Percentiles rank a stretch among this genome's conserved stretches.
Evolutionary conservation across 2,113 vertebrate species (phyloP).

Genomic region (Hyperopisus bebe): DNA sequence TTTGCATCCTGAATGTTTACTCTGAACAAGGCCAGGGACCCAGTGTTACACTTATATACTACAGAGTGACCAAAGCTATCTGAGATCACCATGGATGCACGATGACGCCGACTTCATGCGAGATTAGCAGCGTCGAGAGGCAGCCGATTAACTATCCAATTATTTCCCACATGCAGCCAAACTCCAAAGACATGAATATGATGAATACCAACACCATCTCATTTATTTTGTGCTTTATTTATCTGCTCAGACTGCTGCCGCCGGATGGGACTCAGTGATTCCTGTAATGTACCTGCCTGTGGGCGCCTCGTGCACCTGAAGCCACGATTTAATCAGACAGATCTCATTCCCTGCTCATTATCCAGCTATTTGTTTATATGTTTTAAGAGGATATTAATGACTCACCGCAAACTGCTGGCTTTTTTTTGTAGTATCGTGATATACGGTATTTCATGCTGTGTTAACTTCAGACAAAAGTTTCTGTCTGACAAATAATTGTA

Average conservation of each 20-base stretch:
- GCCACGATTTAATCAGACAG: not conserved
- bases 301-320: not conserved
- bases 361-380: not conserved
- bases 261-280: not conserved
- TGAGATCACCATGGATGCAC: not conserved
- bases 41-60: not conserved
- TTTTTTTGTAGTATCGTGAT: not conserved
- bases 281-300: conserved; percentile 1
- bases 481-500: not conserved
- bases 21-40: not conserved
- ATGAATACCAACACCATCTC: conserved; percentile 9
- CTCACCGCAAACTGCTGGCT: not conserved
- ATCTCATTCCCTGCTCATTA: not conserved
- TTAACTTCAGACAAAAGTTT: not conserved
- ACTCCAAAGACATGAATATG: conserved; percentile 3
- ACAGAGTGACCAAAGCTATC: not conserved
- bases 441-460: not conserved
- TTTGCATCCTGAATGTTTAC: not conserved
- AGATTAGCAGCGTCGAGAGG: not conserved
- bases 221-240: conserved; percentile 4
- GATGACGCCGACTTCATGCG: not conserved
- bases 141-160: not conserved
- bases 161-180: not conserved
- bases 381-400: conserved; percentile 4
- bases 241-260: not conserved